Evolutionary conservation across 1,140 invertebrate genomes (phyloP).

Genomic region (Pseudachorutes palmiensis): DNA sequence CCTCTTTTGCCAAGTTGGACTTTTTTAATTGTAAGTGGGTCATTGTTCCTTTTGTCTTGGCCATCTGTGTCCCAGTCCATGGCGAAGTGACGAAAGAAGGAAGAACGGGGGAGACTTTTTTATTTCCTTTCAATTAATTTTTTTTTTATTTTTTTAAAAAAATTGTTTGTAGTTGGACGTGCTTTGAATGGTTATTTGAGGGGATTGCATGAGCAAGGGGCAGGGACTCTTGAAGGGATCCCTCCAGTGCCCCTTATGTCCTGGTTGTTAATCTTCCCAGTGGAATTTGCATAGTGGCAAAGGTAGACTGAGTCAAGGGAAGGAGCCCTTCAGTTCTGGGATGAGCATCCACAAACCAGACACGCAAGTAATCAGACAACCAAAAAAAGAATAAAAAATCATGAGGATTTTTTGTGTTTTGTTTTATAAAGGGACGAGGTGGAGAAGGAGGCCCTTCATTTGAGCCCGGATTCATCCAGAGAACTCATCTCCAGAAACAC

Average conservation of each 20-base stretch:
- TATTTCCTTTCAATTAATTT: not conserved
- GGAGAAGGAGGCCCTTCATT: constrained; percentile 1
- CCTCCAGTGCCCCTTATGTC: no score
- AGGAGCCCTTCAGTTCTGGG: not conserved
- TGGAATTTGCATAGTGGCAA: not conserved
- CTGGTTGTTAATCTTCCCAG: no score
- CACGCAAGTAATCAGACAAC: not conserved
- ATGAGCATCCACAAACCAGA: no score
- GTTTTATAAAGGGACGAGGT: not conserved
- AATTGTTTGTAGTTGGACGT: not conserved
- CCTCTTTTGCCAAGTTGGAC: no score
- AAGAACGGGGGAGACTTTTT: not conserved
- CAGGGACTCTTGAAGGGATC: not conserved
- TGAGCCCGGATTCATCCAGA: not conserved
- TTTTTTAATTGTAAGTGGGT: no score
- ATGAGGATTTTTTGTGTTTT: not conserved
- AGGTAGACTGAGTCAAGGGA: not conserved
- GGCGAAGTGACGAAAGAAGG: not conserved
- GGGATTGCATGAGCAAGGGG: not conserved
- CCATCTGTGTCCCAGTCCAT: not conserved
- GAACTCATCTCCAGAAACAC: no score
- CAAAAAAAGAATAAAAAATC: not conserved
- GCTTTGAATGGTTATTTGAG: not conserved
- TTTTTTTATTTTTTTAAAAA: not conserved
- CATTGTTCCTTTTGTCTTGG: not conserved